Evolutionary conservation across 2,797 vertebrate species (phyloP).

Genomic region (Aldrovandia affinis): DNA sequence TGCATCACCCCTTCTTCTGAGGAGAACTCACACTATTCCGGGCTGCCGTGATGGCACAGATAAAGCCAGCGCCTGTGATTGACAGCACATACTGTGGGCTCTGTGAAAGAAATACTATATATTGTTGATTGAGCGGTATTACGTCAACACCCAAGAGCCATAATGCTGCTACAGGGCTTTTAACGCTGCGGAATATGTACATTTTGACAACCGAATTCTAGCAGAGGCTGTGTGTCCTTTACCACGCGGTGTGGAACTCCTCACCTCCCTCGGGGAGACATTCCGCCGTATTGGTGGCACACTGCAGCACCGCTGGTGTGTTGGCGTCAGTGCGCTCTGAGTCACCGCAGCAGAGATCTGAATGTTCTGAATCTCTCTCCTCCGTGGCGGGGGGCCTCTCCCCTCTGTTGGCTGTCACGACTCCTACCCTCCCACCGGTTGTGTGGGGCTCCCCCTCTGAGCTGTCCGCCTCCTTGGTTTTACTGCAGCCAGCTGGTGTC

Average conservation of each 20-base stretch:
- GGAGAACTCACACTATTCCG: not conserved
- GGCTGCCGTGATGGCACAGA: not conserved
- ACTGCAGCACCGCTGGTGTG: not conserved
- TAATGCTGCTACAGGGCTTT: not conserved
- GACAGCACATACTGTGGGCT: not conserved
- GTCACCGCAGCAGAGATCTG: not conserved
- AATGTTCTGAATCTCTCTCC: constrained; percentile 8
- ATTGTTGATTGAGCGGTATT: not conserved
- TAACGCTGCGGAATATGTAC: not conserved
- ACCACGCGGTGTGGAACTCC: not conserved
- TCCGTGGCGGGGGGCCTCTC: not conserved
- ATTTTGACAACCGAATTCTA: no score
- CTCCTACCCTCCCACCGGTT: not conserved
- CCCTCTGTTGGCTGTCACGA: not conserved
- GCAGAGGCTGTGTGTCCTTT: not conserved
- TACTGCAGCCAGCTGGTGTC: not conserved
- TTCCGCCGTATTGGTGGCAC: not conserved
- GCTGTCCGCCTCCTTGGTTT: not conserved
- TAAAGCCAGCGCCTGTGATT: not conserved
- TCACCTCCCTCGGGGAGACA: constrained; percentile 18
- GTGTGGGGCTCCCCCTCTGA: not conserved
- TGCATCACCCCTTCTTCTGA: constrained; percentile 6
- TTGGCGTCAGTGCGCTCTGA: not conserved
- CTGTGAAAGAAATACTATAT: no score
- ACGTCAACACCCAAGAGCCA: not conserved